Percentiles rank a stretch among this genome's conserved stretches.
These are phyloP conservation scores for Timema podura DNA, from an alignment of 2,888 invertebrate genomes.

Conservation along the genomic window DNA sequence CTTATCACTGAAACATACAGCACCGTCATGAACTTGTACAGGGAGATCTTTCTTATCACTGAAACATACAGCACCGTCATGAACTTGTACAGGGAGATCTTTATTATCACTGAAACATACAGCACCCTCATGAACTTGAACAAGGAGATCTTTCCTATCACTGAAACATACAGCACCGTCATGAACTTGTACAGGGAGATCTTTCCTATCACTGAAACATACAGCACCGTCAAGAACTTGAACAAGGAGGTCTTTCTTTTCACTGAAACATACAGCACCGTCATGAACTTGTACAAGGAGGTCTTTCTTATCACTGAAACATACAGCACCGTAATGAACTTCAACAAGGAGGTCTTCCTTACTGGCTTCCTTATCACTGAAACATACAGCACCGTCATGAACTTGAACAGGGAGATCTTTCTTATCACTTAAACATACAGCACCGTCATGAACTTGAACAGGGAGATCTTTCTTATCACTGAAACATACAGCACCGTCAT, in stretches of 20 bases:
- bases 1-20: conserved; percentile 45
- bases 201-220: conserved; percentile 51
- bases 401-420: conserved; percentile 83
- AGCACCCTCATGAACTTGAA: conserved; percentile 94
- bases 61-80: conserved; percentile 36
- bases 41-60: conserved; percentile 81
- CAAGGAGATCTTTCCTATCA: conserved; percentile 81
- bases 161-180: conserved; percentile 48
- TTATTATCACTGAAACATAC: too few species aligned
- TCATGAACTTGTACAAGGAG: conserved; percentile 90
- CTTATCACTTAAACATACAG: conserved; percentile 67
- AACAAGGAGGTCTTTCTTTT: conserved; percentile 83
- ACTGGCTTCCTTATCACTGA: too few species aligned
- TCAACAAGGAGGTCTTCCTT: conserved; percentile 78
- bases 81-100: too few species aligned
- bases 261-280: conserved; percentile 71
- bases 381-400: conserved; percentile 55
- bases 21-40: conserved; percentile 79
- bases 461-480: too few species aligned
- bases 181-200: conserved; percentile 77
- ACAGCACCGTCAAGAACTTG: conserved; percentile 69
- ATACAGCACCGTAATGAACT: conserved; percentile 47
- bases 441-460: neutral
- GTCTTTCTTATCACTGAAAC: conserved; percentile 73
- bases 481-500: conserved; percentile 94